phyloP scores from a whole-genome alignment of 2,888 invertebrate species.

The Trypoxylon attenuatum region DNA sequence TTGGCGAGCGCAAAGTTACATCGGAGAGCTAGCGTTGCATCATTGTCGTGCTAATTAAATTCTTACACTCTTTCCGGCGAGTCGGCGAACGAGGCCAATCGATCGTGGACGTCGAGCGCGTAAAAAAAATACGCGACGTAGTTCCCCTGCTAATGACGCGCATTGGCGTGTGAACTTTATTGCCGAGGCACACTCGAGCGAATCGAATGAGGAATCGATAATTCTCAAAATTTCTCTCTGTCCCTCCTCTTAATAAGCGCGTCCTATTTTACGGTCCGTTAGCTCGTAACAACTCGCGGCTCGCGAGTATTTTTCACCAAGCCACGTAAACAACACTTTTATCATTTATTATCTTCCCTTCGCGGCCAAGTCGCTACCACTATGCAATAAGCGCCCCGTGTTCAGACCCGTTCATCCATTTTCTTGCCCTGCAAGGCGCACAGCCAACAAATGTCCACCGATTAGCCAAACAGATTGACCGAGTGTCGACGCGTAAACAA shows the following conservation, averaged over 20 bases:
- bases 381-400: background rate
- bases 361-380: background rate
- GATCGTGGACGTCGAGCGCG: constrained; percentile 38
- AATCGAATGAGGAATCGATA: constrained; percentile 46
- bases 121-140: constrained; percentile 38
- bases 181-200: constrained; percentile 39
- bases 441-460: background rate
- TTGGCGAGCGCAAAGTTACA: no score
- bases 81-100: constrained; percentile 51
- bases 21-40: constrained; percentile 23
- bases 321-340: constrained; percentile 30
- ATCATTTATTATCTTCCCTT: constrained; percentile 30
- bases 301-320: constrained; percentile 28
- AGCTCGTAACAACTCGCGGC: constrained; percentile 14
- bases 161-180: constrained; percentile 42
- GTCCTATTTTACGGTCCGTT: constrained; percentile 38
- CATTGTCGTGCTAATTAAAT: constrained; percentile 47
- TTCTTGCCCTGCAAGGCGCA: background rate
- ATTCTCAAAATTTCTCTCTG: constrained; percentile 40
- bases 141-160: constrained; percentile 50
- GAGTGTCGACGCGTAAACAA: background rate
- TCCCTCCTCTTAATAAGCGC: constrained; percentile 22
- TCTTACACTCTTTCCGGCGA: constrained; percentile 39
- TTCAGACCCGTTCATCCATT: background rate
- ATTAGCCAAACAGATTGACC: background rate